Conservation (phyloP, 2,888 invertebrate genomes). For the Chloroclysta siterata region DNA sequence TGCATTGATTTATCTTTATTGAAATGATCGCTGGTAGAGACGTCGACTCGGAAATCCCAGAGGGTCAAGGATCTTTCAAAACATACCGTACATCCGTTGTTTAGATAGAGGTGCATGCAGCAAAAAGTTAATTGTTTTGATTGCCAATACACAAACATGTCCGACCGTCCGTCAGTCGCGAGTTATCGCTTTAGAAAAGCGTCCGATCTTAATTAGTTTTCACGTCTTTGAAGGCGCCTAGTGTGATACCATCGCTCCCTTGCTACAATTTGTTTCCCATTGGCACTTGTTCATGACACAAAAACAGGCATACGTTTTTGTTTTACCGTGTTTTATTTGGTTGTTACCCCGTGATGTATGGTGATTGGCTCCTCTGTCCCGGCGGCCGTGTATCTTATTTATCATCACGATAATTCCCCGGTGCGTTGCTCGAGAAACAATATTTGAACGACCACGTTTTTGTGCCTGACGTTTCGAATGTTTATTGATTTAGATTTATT, state of each 20-base stretch:
- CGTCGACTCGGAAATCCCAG: constrained; percentile 46
- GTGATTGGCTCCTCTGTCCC: constrained; percentile 82
- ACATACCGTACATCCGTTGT: constrained; percentile 59
- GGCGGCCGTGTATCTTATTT: constrained; percentile 78
- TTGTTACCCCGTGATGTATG: constrained; percentile 80
- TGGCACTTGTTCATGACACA: constrained; percentile 73
- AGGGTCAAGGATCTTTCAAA: constrained; percentile 55
- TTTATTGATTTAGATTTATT: constrained; percentile 74
- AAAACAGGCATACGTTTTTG: constrained; percentile 72
- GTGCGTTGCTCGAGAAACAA: constrained; percentile 70
- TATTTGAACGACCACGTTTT: constrained; percentile 71
- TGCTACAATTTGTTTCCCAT: constrained; percentile 83
- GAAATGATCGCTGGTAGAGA: constrained; percentile 40
- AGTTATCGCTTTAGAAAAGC: constrained; percentile 83
- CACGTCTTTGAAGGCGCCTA: constrained; percentile 83
- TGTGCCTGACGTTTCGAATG: constrained; percentile 67
- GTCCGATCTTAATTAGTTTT: constrained; percentile 85
- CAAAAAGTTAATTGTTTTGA: constrained; percentile 84
- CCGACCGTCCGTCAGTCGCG: constrained; percentile 71
- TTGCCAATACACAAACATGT: constrained; percentile 80
- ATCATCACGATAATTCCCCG: constrained; percentile 80
- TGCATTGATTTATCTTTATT: constrained; percentile 34
- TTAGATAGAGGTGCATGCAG: constrained; percentile 68
- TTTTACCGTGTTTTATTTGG: constrained; percentile 77
- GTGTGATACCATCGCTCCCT: constrained; percentile 80